These are phyloP conservation scores for Melieria omissa DNA, from an alignment of 2,888 invertebrate species.

Conservation along the genomic window DNA sequence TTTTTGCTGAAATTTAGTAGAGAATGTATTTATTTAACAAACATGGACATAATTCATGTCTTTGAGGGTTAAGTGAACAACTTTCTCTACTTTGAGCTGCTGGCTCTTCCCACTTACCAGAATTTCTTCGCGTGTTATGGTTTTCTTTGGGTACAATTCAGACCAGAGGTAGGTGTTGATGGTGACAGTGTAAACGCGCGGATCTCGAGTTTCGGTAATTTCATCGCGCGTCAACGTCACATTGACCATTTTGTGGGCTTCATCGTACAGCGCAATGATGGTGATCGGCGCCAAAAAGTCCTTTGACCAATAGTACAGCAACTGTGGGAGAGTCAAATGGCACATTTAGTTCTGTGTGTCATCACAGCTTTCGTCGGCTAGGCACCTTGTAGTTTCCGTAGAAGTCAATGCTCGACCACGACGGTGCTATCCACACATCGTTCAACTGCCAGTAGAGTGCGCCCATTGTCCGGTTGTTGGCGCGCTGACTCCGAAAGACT, in stretches of 20 bases:
- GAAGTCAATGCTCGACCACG: constrained; percentile 89
- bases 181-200: constrained; percentile 69
- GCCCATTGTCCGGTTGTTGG: constrained; percentile 81
- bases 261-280: constrained; percentile 71
- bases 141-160: constrained; percentile 64
- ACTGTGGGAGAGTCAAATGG: constrained; percentile 39
- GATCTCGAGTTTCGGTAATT: constrained; percentile 61
- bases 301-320: constrained; percentile 85
- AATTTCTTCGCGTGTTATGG: constrained; percentile 49
- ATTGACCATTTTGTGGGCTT: constrained; percentile 68
- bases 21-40: too few species aligned
- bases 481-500: constrained; percentile 73
- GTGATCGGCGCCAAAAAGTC: constrained; percentile 84
- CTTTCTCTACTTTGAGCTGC: too few species aligned
- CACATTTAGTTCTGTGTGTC: not conserved
- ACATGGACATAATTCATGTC: too few species aligned
- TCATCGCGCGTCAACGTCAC: constrained; percentile 76
- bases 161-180: constrained; percentile 73
- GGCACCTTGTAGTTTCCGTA: constrained; percentile 61
- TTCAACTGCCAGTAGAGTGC: constrained; percentile 99
- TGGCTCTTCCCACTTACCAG: constrained; percentile 47
- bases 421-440: constrained; percentile 96
- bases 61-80: too few species aligned
- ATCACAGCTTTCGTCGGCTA: not conserved
- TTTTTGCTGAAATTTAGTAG: too few species aligned